A percentile compares a stretch with the other conserved stretches of the same genome.
Conservation (phyloP, 2,797 vertebrate species). For the Morelia viridis region DNA sequence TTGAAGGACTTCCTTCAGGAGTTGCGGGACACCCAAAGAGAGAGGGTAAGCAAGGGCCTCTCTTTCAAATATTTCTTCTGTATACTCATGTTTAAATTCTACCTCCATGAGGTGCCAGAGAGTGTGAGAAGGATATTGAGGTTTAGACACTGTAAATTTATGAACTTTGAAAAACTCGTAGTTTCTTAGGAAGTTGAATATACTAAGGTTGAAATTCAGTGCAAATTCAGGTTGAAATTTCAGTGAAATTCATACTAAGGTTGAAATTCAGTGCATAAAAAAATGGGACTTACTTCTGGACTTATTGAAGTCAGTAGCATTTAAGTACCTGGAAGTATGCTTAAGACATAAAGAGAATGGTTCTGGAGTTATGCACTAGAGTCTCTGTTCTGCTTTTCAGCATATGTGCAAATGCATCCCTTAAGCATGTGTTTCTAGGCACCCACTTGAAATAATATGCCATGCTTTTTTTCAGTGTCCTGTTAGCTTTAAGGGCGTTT, state of each 20-base stretch:
- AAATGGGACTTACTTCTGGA: background rate
- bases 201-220: background rate
- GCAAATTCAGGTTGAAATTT: background rate
- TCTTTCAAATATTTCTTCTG: background rate
- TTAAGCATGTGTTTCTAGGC: slow-evolving; percentile 5
- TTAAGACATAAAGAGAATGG: background rate
- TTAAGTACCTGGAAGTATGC: background rate
- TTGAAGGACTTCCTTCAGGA: slow-evolving; percentile 75
- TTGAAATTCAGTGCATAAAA: background rate
- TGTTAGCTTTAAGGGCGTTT: slow-evolving; percentile 26
- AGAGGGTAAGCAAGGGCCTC: slow-evolving; percentile 69
- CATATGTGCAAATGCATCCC: background rate
- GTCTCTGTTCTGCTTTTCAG: background rate
- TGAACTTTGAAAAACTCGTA: background rate
- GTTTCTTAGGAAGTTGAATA: background rate
- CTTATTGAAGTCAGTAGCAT: background rate
- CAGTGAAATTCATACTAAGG: background rate
- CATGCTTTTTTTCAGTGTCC: background rate
- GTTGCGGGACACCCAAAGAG: slow-evolving; percentile 74
- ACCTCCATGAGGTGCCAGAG: background rate
- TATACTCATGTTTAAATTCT: background rate
- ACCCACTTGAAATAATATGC: slow-evolving; percentile 20
- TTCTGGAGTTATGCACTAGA: background rate
- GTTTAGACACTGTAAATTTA: background rate
- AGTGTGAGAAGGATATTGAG: background rate